These are phyloP conservation scores for Dasyornis broadbenti DNA, from an alignment of 2,113 vertebrate genomes.

Conservation along the genomic window DNA sequence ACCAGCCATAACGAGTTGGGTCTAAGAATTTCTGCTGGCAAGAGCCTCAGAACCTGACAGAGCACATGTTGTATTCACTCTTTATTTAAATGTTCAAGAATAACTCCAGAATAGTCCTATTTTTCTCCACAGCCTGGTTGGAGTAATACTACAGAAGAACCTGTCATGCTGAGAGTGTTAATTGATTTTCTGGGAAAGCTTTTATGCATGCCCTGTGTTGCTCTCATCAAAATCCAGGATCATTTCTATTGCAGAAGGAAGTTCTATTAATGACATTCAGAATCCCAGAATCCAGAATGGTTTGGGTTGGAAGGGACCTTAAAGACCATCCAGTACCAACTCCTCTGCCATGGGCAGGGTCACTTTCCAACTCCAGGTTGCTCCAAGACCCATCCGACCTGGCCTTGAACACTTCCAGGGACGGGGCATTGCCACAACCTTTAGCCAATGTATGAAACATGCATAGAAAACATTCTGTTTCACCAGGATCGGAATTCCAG, in stretches of 20 bases:
- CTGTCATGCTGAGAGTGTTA: neutral
- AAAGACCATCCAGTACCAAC: neutral
- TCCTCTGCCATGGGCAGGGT: neutral
- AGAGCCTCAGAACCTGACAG: neutral
- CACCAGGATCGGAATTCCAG: neutral
- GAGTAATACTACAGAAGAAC: neutral
- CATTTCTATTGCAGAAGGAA: neutral
- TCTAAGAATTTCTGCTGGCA: neutral
- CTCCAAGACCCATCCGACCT: neutral
- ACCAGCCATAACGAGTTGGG: neutral
- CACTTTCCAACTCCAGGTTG: neutral
- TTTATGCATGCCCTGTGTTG: neutral
- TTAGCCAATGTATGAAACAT: rapidly evolving
- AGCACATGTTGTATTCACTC: neutral
- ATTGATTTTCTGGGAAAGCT: neutral
- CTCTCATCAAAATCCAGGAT: neutral
- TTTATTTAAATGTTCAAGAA: neutral
- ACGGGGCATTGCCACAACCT: neutral
- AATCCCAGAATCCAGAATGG: neutral
- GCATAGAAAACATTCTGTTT: neutral
- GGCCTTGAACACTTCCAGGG: neutral
- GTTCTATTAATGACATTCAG: neutral
- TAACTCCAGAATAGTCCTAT: neutral
- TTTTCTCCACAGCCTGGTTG: neutral
- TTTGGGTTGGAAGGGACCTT: neutral